These are phyloP conservation scores for Diadema setosum DNA, from an alignment of 35 echinoderm and acorn worm genomes.

Conservation along the genomic window DNA sequence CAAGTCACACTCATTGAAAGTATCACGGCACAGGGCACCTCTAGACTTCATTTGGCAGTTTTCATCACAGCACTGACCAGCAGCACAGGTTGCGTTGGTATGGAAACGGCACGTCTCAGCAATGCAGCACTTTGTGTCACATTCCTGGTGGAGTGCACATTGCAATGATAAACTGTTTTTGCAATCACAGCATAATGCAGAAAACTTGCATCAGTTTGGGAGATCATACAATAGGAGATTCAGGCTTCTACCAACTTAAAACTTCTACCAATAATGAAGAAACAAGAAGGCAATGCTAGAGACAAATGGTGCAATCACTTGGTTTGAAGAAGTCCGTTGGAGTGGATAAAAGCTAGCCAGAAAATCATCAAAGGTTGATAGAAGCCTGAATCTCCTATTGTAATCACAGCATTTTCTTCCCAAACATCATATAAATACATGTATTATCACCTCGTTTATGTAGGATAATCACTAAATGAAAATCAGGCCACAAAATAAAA, in stretches of 20 bases:
- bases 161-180: background rate
- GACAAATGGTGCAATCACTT: background rate
- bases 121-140: conserved; percentile 83
- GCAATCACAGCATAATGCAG: background rate
- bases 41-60: conserved; percentile 69
- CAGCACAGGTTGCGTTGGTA: conserved; percentile 86
- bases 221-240: no score
- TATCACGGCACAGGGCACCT: conserved; percentile 37
- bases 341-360: no score
- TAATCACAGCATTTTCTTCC: no score
- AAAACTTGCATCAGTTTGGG: background rate
- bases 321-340: no score
- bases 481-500: no score
- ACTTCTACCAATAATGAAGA: background rate
- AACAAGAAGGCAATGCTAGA: background rate
- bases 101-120: conserved; percentile 76
- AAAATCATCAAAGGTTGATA: no score
- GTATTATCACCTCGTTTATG: no score
- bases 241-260: background rate
- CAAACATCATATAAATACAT: no score
- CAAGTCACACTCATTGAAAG: conserved; percentile 83
- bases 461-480: no score
- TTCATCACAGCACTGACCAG: conserved; percentile 76
- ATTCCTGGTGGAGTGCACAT: conserved; percentile 13
- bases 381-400: no score